These are phyloP conservation scores for Microcebus jonahi DNA, from an alignment of 2,113 vertebrate species.

Conservation along the genomic window DNA sequence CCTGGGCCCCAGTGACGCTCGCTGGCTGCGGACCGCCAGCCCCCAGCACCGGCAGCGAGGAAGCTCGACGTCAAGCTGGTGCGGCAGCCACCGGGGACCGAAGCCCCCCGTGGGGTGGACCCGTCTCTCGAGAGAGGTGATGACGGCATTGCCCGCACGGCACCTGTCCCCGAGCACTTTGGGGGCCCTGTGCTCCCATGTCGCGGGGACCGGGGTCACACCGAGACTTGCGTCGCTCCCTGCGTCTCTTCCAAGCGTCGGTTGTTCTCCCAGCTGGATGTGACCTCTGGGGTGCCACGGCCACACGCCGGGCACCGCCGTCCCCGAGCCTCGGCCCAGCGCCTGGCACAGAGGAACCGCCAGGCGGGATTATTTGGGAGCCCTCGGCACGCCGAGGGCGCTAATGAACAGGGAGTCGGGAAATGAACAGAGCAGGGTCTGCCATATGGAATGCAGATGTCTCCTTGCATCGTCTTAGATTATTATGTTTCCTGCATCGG, in stretches of 20 bases:
- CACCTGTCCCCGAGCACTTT: not conserved
- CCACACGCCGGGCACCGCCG: too few relatives aligned
- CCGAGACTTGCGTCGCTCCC: not conserved
- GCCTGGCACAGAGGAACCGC: not conserved
- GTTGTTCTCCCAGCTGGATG: not conserved
- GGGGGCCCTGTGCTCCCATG: not conserved
- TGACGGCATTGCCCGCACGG: fast-evolving
- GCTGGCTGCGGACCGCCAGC: not conserved
- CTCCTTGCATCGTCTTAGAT: not conserved
- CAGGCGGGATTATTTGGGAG: not conserved
- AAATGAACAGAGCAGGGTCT: not conserved
- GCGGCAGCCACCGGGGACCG: not conserved
- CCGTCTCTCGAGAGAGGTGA: not conserved
- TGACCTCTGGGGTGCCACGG: not conserved
- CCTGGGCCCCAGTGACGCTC: fast-evolving
- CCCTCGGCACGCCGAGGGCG: not conserved
- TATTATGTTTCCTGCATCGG: not conserved
- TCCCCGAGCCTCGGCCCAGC: too few relatives aligned
- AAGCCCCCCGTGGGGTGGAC: fast-evolving
- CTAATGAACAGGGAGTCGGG: too few relatives aligned
- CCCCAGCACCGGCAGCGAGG: not conserved
- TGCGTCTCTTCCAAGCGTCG: not conserved
- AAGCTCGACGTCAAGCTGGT: not conserved
- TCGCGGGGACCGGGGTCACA: not conserved
- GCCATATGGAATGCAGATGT: not conserved